These are phyloP conservation scores for Heterotis niloticus DNA, from an alignment of 2,113 vertebrate species.

Conservation along the genomic window DNA sequence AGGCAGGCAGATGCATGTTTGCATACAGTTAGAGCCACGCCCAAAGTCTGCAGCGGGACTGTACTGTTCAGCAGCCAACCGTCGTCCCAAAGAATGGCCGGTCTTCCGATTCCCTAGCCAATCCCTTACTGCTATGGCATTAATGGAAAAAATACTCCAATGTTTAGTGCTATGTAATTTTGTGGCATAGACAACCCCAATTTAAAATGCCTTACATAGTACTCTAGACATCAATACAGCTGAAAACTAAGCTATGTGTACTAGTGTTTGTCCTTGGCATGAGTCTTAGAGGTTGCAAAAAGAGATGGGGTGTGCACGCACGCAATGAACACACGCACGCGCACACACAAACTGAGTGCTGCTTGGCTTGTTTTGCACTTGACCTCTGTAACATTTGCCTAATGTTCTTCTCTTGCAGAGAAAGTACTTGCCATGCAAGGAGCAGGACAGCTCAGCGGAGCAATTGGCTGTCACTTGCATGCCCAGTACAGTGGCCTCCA, in stretches of 20 bases:
- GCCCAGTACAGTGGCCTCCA: constrained; percentile 44
- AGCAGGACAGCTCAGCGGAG: too few relatives aligned
- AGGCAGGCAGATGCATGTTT: constrained; percentile 40
- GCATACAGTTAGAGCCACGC: constrained; percentile 67
- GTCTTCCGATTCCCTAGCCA: neutral
- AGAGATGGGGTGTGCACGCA: neutral
- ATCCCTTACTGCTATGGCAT: neutral
- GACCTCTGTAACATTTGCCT: constrained; percentile 63
- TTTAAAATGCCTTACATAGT: too few relatives aligned
- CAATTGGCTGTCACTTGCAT: constrained; percentile 30
- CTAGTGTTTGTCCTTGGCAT: neutral
- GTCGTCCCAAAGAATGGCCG: constrained; percentile 23
- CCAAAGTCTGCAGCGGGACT: constrained; percentile 41
- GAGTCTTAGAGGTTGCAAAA: neutral
- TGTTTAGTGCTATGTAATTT: neutral
- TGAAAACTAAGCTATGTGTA: neutral
- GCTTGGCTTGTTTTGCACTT: constrained; percentile 44
- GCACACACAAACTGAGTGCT: constrained; percentile 4
- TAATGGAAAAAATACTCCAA: neutral
- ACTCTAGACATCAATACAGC: too few relatives aligned
- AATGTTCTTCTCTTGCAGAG: constrained; percentile 37
- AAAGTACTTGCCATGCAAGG: too few relatives aligned
- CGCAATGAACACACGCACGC: neutral
- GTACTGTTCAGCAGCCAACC: constrained; percentile 46
- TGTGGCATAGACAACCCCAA: neutral